Percentiles rank a stretch among this genome's conserved stretches.
These are phyloP conservation scores for Monoplex corrugatus DNA, from an alignment of 2,888 invertebrate genomes.

Conservation along the genomic window DNA sequence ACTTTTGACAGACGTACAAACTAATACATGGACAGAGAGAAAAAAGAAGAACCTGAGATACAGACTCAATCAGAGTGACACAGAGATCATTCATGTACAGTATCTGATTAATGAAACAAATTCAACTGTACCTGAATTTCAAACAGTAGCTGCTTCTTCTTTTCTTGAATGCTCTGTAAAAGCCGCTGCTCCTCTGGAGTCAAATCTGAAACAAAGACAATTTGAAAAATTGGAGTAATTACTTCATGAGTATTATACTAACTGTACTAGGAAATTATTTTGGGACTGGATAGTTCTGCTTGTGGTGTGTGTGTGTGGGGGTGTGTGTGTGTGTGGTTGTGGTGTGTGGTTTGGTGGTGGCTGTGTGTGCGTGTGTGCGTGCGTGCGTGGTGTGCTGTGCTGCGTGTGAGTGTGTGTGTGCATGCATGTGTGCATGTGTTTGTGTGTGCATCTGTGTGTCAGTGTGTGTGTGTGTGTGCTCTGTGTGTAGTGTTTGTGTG, in stretches of 20 bases:
- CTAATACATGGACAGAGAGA: background rate
- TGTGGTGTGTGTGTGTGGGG: no score
- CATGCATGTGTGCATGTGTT: background rate
- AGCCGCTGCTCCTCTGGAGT: constrained; percentile 94
- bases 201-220: constrained; percentile 66
- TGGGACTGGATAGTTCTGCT: no score
- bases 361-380: no score
- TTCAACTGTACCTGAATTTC: constrained; percentile 86
- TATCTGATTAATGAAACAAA: background rate
- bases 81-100: background rate
- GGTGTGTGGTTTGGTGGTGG: no score
- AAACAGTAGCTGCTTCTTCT: constrained; percentile 93
- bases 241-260: background rate
- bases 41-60: background rate
- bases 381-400: no score
- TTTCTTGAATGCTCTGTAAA: constrained; percentile 92
- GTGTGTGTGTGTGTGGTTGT: no score
- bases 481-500: no score
- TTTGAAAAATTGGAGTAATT: background rate
- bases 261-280: no score
- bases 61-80: background rate
- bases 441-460: background rate
- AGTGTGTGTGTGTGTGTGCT: background rate
- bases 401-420: background rate
- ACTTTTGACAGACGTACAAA: background rate